Percentiles rank a stretch among this genome's conserved stretches.
Conservation (phyloP, 2,888 invertebrate genomes). For the Tridacna gigas region DNA sequence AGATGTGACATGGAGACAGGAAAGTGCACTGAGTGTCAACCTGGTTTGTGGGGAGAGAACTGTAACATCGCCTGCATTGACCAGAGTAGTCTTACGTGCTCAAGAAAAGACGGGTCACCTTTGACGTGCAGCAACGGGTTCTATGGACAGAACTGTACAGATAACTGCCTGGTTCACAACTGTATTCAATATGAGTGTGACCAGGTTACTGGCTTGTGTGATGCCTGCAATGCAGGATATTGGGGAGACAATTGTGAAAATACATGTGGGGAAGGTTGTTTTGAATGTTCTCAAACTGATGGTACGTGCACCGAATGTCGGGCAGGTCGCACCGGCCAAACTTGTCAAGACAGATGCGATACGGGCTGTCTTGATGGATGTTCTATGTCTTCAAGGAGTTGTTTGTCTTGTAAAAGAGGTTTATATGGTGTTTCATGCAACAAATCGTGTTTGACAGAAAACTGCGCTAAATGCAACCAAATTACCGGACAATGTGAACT, state of each 20-base stretch:
- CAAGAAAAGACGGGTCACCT: not conserved
- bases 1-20: constrained; percentile 25
- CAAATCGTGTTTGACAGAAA: constrained; percentile 21
- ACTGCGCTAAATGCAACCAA: constrained; percentile 39
- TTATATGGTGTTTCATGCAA: constrained; percentile 42
- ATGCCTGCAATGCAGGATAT: constrained; percentile 16
- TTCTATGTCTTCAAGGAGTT: constrained; percentile 25
- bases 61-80: constrained; percentile 9
- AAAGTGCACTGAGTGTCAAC: constrained; percentile 6
- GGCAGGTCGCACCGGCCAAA: constrained; percentile 13
- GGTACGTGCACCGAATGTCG: constrained; percentile 39
- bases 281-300: not conserved
- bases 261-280: not conserved
- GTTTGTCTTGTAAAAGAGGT: constrained; percentile 31
- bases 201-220: constrained; percentile 27
- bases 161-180: constrained; percentile 6
- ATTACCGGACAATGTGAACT: constrained; percentile 35
- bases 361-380: constrained; percentile 31
- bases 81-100: not conserved
- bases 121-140: constrained; percentile 15
- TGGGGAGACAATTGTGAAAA: constrained; percentile 35
- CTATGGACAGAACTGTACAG: constrained; percentile 2
- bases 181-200: constrained; percentile 26
- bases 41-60: constrained; percentile 21
- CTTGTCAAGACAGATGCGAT: constrained; percentile 28